A percentile compares a stretch with the other conserved stretches of the same genome.
phyloP scores from a whole-genome alignment of 1,140 invertebrate species.

The Condylostylus longicornis region DNA sequence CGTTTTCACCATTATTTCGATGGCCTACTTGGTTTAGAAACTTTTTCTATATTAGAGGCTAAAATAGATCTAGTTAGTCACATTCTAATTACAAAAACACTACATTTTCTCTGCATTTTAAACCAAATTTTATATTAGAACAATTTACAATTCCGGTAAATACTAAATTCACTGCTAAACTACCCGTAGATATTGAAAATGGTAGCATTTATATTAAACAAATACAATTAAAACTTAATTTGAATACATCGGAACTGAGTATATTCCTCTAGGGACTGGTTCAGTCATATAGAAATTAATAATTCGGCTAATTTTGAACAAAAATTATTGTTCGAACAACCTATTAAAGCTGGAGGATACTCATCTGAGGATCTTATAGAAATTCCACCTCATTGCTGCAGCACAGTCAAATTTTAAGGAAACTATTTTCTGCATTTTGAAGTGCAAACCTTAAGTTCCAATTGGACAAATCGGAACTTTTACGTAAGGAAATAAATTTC shows the following conservation, averaged over 20 bases:
- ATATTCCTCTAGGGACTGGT: constrained; percentile 3
- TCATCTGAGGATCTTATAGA: not conserved
- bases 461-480: constrained; percentile 15
- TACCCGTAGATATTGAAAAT: constrained; percentile 5
- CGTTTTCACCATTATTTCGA: constrained; percentile 7
- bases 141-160: constrained; percentile 1
- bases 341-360: constrained; percentile 1
- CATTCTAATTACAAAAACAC: not conserved
- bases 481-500: constrained; percentile 17
- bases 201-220: not conserved
- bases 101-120: constrained; percentile 1
- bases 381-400: constrained; percentile 11
- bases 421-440: constrained; percentile 25
- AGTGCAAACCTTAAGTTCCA: constrained; percentile 13
- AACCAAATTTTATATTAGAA: constrained; percentile 2
- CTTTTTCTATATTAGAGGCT: not conserved
- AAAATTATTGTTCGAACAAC: constrained; percentile 3
- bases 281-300: constrained; percentile 2
- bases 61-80: not conserved
- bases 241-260: constrained; percentile 4
- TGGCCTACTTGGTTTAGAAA: constrained; percentile 4
- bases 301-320: not conserved
- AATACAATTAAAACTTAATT: not conserved
- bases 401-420: constrained; percentile 17
- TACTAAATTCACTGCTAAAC: constrained; percentile 1